These are phyloP conservation scores for Temnothorax unifasciatus DNA, from an alignment of 2,888 invertebrate genomes.

Conservation along the genomic window DNA sequence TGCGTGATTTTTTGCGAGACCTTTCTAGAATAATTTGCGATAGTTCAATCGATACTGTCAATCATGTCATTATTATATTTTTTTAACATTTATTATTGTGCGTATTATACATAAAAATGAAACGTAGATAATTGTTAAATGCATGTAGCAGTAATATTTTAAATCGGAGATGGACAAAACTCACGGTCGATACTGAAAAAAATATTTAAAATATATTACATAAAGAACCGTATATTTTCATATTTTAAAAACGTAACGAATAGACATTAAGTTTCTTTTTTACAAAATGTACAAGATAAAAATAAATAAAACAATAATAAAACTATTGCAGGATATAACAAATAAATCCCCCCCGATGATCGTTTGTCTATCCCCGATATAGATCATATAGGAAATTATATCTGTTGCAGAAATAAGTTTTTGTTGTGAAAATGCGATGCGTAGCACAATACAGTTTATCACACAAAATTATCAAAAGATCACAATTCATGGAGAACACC, in stretches of 20 bases:
- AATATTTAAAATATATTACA: not conserved
- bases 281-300: not conserved
- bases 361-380: constrained; percentile 14
- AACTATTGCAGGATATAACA: not conserved
- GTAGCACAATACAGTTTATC: constrained; percentile 16
- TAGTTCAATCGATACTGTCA: not conserved
- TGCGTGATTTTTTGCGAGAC: not conserved
- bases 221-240: not conserved
- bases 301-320: not conserved
- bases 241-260: not conserved
- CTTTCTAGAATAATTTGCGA: not conserved
- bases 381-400: not conserved
- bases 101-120: constrained; percentile 10
- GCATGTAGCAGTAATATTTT: constrained; percentile 27
- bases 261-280: not conserved
- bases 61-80: not conserved
- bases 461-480: not conserved
- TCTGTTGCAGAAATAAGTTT: constrained; percentile 8
- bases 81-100: constrained; percentile 28
- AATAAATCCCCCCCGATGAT: not conserved
- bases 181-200: not conserved
- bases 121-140: constrained; percentile 32
- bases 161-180: constrained; percentile 28
- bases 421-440: constrained; percentile 13
- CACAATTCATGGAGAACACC: not conserved